phyloP scores from a whole-genome alignment of 2,888 invertebrate species.

The Calliphora vomitoria region DNA sequence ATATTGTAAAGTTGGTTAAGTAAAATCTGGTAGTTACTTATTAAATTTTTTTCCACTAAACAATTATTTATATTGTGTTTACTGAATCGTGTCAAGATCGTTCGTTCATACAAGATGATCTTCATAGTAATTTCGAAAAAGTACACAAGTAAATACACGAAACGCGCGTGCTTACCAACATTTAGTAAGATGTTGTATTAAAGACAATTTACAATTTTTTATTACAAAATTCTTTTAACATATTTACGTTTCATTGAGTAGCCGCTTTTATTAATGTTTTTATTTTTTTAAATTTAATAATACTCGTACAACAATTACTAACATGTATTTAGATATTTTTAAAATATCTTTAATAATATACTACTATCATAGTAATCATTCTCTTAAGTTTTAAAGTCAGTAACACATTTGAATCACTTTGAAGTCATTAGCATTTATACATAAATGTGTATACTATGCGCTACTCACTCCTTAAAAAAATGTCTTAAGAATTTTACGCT shows the following conservation, averaged over 20 bases:
- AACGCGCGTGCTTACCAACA: constrained; percentile 18
- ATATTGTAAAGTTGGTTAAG: neutral
- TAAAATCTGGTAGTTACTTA: neutral
- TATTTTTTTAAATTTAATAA: no score
- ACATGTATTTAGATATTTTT: neutral
- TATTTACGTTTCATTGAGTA: constrained; percentile 28
- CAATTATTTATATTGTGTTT: constrained; percentile 4
- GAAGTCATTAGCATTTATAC: constrained; percentile 11
- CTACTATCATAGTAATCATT: neutral
- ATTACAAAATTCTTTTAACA: neutral
- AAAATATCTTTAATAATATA: neutral
- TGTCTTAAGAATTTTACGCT: constrained; percentile 34
- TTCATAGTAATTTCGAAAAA: neutral
- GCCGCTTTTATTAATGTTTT: neutral
- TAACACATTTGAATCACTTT: neutral
- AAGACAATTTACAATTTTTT: neutral
- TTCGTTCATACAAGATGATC: constrained; percentile 28
- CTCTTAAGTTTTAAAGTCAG: neutral
- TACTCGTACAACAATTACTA: no score
- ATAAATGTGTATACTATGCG: neutral
- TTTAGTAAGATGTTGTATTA: constrained; percentile 1
- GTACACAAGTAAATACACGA: neutral
- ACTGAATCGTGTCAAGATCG: constrained; percentile 24
- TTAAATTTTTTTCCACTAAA: neutral
- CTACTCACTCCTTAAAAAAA: neutral